Base-by-base conservation (phyloP, 2,888 invertebrate genomes). In the Biston stratarius region DNA sequence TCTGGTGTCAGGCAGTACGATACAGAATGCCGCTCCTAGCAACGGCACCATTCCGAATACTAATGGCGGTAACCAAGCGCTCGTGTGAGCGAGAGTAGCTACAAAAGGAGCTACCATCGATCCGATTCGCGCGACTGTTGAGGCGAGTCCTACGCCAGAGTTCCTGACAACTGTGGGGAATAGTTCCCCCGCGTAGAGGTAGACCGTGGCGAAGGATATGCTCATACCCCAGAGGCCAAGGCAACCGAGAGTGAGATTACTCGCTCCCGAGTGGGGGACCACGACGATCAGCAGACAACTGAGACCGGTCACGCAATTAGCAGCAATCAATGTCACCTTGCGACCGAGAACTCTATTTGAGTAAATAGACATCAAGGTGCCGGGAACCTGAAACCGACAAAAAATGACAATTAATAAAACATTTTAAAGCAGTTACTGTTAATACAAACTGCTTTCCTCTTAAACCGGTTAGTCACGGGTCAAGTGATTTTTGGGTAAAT, bases 111-210 rank as follows among this genome's bases (percentile, higher is more conserved):
- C 97, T 5, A 96, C 77, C 94, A 98, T 97, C 0, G 98, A 97
- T 8, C 98, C 98, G 66, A 98, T 90, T 78, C 98, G 95, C 0
- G 98, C 98, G 68, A 96, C 95, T 92, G 97, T 97, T 0, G 98
- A 98, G 38, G 97, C 96, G 5, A 97, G 93, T 0, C 98, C 98
- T 64, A 98, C 96, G 0, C 97, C 98, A 48, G 97, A 96, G 81
- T 98, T 98, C 40, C 98, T 95, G 0, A 98, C 96, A 1, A 98
- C 96, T 0, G 98, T 98, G 0, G 98, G 98, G 84, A 98, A 98
- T 12, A 98, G 86, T 88, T 98, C 98, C 0, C 97, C 97, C 0
- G 97, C 97, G 85, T 97, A 98, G 14, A 98, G 95, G 84, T 98
- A 98, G 6, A 97, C 97, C 1, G 97, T 97, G 1, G 97, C 97